Evolutionary conservation across 2,888 invertebrate species (phyloP), one percentile per base, ranked within the genome.

Genomic region (Athalia rosae): DNA sequence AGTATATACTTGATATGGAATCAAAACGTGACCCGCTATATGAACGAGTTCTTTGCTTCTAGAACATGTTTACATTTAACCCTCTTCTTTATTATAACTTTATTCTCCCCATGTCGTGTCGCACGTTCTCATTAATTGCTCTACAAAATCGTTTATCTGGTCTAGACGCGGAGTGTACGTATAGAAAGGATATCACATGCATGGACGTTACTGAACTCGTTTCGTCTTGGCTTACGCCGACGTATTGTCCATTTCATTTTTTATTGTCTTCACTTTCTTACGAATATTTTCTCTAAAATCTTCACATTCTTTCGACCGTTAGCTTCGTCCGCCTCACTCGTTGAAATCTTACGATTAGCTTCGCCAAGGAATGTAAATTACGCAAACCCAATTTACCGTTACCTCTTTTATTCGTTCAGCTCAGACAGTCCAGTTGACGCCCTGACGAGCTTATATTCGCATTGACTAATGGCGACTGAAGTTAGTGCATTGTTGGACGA

Each of bases 331-430:
- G 53, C 53, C 53, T 53, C 53, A 74, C 76, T 28, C 28, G 28
- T 28, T 28, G 28, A 28, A 28, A 28, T 28, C 28, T 28, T 28
- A 28, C 28, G 28, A 28, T 28, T 28, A 28, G 79, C 78, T 80
- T 79, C 79, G 79, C 81, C 80, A 79, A 74, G 81, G 82, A 82
- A 82, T 82, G 81, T 81, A 81, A 82, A 82, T 82, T 82, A 81
- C 81, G 77, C 80, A 79, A 82, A 81, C 81, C 81, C 79, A 82
- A 79, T 81, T 80, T 76, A 81, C 82, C 82, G 82, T 82, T 82
- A 82, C 77, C 76, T 79, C 78, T 79, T 77, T 62, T 61, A 74
- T 74, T 61, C 62, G 9, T 50, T 13, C 74, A 48, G 28, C 48
- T 74, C 48, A 43, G 74, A 74, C 61, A 62, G 48, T 74, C 74